Base-by-base conservation (phyloP, 2,888 invertebrate genomes). In the Hecatera dysodea region DNA sequence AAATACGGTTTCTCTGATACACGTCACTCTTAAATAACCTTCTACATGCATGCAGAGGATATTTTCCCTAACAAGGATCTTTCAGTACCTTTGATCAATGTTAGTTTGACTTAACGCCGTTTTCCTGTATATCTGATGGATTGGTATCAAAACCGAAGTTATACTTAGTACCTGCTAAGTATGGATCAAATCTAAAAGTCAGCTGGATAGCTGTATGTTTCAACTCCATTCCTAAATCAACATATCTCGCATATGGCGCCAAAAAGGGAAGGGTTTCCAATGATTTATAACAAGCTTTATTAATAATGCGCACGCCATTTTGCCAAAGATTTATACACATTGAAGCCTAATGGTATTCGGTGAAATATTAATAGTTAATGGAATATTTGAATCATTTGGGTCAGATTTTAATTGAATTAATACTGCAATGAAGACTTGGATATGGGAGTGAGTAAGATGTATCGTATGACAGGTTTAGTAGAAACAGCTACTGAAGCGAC, bases 361-460 rank as follows among this genome's bases (percentile, higher is more conserved):
- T 80, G 83, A 88, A 85, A 85, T 83, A 85, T 87, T 81, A 86
- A 86, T 75, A 80, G 71, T 82, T 82, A 87, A 88, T 87, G 85
- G 83, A 85, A 82, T 81, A 84, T 78, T 83, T 71, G 78, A 72
- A 69, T 70, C 53, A 74, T 80, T 73, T 67, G 33, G 59, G 74
- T 74, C 73, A 73, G 65, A 27, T 72, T 81, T 83, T 85, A 82
- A 85, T 85, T 82, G 66, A 84, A 74, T 76, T 80, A 76, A 64
- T 60, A 76, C 64, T 61, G 74, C 72, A 60, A 44, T 75, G 67
- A 66, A 65, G 68, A 75, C 74, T 56, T 52, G 6, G 55, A 24
- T 66, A 33, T 55, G 9, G 39, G n/a, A 61, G 48, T 44, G 68
- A 76, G 50, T 67, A 78, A 79, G 80, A 82, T 64, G 80, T 80